These are phyloP conservation scores for Oncorhynchus clarkii DNA, from an alignment of 2,113 vertebrate species.

Conservation along the genomic window DNA sequence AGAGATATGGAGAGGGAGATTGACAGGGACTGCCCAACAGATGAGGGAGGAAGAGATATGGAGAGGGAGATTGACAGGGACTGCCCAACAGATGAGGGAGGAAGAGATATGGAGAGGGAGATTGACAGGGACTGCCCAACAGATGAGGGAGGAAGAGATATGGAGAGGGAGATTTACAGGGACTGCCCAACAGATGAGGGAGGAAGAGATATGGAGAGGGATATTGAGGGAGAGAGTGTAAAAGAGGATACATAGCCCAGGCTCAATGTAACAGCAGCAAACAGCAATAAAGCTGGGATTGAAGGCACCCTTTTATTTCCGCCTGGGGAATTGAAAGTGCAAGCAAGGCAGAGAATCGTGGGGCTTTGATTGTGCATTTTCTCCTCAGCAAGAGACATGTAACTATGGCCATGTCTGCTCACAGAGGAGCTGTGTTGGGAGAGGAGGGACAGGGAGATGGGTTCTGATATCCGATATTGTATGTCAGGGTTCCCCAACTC, in stretches of 20 bases:
- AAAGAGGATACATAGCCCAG: background rate
- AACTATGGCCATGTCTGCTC: conserved; percentile 5
- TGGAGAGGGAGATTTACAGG: too few relatives aligned
- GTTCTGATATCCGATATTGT: conserved; percentile 7
- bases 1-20: too few relatives aligned
- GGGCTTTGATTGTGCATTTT: conserved; percentile 19
- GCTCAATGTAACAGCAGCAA: conserved; percentile 57
- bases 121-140: too few relatives aligned
- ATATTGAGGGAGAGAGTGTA: conserved; percentile 28
- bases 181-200: too few relatives aligned
- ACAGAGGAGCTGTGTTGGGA: background rate
- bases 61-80: too few relatives aligned
- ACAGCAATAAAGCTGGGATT: conserved; percentile 66
- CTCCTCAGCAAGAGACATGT: conserved; percentile 21
- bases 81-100: too few relatives aligned
- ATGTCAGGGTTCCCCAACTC: conserved; percentile 9
- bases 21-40: too few relatives aligned
- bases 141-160: too few relatives aligned
- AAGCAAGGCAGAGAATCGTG: conserved; percentile 37
- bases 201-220: background rate
- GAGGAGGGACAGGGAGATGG: background rate
- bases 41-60: too few relatives aligned
- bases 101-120: too few relatives aligned
- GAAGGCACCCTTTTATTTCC: conserved; percentile 53
- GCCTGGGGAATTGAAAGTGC: conserved; percentile 53